Percentiles rank a stretch among this genome's conserved stretches.
Conservation (phyloP, 1,140 invertebrate genomes). For the Dreissena rostriformis region DNA sequence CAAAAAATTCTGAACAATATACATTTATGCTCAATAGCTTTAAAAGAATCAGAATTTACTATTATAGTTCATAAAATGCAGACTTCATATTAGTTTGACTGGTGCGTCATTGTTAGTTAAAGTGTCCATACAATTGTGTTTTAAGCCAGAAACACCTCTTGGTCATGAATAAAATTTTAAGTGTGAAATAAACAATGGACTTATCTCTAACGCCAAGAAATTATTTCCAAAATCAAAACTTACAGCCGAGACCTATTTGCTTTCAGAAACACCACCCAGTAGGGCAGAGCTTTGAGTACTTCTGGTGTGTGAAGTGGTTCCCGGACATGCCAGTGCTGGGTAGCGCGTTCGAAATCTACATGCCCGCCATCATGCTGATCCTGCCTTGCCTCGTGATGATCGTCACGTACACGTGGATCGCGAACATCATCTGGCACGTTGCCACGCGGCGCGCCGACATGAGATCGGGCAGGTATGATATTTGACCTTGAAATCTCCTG, state of each 20-base stretch:
- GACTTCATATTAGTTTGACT: no score
- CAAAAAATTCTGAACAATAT: no score
- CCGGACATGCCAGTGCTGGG: conserved; percentile 80
- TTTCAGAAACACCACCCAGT: conserved; percentile 59
- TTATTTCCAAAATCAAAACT: no score
- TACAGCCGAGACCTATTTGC: background rate
- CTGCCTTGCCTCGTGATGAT: conserved; percentile 86
- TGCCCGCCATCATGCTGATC: conserved; percentile 85
- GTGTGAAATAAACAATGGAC: no score
- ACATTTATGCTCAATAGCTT: no score
- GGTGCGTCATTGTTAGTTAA: no score
- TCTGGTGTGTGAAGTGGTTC: conserved; percentile 85
- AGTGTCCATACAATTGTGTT: no score
- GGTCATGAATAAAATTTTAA: no score
- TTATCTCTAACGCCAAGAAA: no score
- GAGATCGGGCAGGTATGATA: conserved; percentile 64
- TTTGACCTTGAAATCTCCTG: background rate
- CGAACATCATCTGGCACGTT: conserved; percentile 85
- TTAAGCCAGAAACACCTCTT: no score
- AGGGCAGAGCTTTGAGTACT: conserved; percentile 64
- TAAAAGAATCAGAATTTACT: no score
- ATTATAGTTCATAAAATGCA: no score
- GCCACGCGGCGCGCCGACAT: conserved; percentile 64
- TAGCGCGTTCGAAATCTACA: conserved; percentile 86
- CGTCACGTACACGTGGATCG: conserved; percentile 86